These are phyloP conservation scores for Microcebus jonahi DNA, from an alignment of 2,113 vertebrate species.

Conservation along the genomic window DNA sequence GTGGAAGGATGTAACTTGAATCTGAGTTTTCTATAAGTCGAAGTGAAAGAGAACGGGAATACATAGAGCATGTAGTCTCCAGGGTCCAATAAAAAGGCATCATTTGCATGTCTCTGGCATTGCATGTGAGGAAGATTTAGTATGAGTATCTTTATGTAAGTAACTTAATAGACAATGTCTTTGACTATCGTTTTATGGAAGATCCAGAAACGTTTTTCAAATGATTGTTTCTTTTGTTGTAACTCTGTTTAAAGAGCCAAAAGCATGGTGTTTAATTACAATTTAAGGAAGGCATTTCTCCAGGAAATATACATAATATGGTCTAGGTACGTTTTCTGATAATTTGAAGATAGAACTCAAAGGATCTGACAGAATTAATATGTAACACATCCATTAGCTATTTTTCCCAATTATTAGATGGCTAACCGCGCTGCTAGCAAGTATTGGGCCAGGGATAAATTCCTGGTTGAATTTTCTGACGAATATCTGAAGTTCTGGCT, in stretches of 20 bases:
- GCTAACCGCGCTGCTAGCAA: background rate
- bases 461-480: background rate
- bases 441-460: background rate
- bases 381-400: background rate
- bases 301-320: background rate
- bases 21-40: background rate
- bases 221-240: background rate
- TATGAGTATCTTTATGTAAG: background rate
- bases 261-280: background rate
- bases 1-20: background rate
- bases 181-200: background rate
- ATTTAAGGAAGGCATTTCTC: background rate
- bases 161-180: background rate
- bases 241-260: background rate
- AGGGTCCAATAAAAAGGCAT: background rate
- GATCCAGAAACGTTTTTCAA: background rate
- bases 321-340: background rate
- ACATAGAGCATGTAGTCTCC: background rate
- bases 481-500: background rate
- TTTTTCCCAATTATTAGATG: background rate
- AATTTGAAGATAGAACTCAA: background rate
- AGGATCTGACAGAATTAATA: background rate
- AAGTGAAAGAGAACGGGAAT: background rate
- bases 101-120: background rate
- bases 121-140: background rate